Evolutionary conservation across 2,113 vertebrate genomes (phyloP).

Genomic region (Lepidothrix coronata): DNA sequence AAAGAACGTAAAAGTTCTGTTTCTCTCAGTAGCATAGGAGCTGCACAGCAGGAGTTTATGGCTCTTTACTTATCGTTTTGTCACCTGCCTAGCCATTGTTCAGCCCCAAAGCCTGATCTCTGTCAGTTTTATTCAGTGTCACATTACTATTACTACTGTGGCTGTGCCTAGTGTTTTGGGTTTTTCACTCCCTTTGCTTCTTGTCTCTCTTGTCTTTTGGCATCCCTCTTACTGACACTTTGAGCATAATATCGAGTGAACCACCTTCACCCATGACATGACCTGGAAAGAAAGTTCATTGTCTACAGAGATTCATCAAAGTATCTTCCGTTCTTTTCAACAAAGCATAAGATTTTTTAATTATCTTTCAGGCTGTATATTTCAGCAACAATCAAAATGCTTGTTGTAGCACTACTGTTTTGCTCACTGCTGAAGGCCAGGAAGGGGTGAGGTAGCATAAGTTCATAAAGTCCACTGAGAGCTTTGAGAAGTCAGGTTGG

Average conservation of each 20-base stretch:
- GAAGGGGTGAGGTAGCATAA: not conserved
- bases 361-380: not conserved
- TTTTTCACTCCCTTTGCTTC: not conserved
- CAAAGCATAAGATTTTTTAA: not conserved
- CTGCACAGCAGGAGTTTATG: not conserved
- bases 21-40: not conserved
- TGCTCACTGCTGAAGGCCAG: not conserved
- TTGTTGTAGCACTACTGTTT: not conserved
- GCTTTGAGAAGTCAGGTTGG: not conserved
- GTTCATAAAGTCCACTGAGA: constrained; percentile 1
- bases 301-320: not conserved
- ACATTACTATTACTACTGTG: not conserved
- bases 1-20: not conserved
- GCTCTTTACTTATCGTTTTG: not conserved
- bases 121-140: not conserved
- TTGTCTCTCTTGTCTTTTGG: not conserved
- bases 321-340: not conserved
- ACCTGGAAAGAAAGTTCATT: not conserved
- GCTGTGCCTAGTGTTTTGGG: not conserved
- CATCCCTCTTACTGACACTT: not conserved
- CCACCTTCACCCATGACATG: not conserved
- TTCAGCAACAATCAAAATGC: not conserved
- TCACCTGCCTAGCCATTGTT: not conserved
- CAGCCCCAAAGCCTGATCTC: not conserved
- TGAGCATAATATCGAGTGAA: not conserved